A percentile compares a stretch with the other conserved stretches of the same genome.
These are phyloP conservation scores for Eulemur albifrons DNA, from an alignment of 2,797 vertebrate species.

Conservation along the genomic window DNA sequence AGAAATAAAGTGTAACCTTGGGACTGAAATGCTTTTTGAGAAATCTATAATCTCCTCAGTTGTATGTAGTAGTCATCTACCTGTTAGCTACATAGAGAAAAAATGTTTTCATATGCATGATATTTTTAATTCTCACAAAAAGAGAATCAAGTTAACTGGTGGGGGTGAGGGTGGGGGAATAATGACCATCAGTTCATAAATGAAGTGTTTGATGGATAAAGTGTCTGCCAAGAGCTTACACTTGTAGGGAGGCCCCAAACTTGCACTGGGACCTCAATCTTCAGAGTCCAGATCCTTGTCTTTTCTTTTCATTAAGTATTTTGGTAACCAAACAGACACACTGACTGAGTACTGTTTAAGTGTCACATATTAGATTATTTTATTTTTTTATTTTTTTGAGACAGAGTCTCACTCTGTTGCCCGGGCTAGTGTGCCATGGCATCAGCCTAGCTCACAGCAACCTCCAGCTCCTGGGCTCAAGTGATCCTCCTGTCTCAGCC, in stretches of 20 bases:
- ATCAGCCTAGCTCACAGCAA: too few species aligned
- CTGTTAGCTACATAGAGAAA: fast-evolving
- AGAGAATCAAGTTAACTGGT: neutral
- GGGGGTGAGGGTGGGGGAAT: neutral
- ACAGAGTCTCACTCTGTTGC: too few species aligned
- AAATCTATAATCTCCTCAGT: neutral
- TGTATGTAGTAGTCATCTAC: neutral
- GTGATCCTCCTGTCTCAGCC: too few species aligned
- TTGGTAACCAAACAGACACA: neutral
- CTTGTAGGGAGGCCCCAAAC: neutral
- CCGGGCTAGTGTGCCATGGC: too few species aligned
- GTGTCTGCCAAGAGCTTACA: neutral
- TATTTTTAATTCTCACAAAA: neutral
- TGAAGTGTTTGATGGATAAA: neutral
- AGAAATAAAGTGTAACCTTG: neutral
- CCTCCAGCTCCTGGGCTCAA: too few species aligned
- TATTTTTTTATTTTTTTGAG: too few species aligned
- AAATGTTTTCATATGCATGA: neutral
- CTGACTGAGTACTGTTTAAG: neutral
- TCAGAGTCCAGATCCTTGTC: neutral
- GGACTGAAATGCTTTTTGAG: neutral
- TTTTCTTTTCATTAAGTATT: neutral
- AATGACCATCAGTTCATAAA: neutral
- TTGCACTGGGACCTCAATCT: neutral
- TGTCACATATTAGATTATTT: neutral